Conservation (phyloP, 2,888 invertebrate genomes). For the Nephrotoma appendiculata region DNA sequence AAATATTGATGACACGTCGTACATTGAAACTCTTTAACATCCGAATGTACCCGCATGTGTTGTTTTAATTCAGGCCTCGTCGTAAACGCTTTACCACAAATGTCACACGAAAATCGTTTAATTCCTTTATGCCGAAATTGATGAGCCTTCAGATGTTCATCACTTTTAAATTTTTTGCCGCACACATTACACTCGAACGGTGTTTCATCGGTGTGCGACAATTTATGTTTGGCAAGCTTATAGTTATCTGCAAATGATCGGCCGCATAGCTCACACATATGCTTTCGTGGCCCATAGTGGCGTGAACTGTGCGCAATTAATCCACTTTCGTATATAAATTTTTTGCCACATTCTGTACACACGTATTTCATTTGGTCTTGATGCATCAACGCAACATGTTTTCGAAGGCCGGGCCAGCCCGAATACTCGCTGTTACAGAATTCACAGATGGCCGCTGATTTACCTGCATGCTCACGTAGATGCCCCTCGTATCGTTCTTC, state of each 20-base stretch:
- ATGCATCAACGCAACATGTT: not conserved
- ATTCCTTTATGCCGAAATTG: slow-evolving; percentile 4
- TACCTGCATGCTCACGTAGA: not conserved
- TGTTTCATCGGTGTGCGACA: not conserved
- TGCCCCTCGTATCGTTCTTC: slow-evolving; percentile 2
- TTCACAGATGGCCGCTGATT: slow-evolving; percentile 5
- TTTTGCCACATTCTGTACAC: not conserved
- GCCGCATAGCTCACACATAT: slow-evolving; percentile 1
- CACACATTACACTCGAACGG: not conserved
- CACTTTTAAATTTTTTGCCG: not conserved
- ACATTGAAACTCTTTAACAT: slow-evolving; percentile 1
- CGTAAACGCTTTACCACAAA: not conserved
- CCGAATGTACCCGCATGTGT: not conserved
- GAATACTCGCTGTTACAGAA: not conserved
- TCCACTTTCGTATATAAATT: slow-evolving; percentile 4
- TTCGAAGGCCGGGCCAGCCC: not conserved
- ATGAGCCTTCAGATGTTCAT: not conserved
- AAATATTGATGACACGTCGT: not conserved
- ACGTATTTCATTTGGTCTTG: slow-evolving; percentile 2
- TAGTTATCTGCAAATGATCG: not conserved
- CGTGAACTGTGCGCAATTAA: not conserved
- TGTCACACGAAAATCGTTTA: not conserved
- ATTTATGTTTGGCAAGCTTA: not conserved
- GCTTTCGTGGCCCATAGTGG: not conserved
- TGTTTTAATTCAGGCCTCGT: not conserved